phyloP scores from a whole-genome alignment of 1,140 invertebrate genomes.

The Temnothorax curvispinosus region DNA sequence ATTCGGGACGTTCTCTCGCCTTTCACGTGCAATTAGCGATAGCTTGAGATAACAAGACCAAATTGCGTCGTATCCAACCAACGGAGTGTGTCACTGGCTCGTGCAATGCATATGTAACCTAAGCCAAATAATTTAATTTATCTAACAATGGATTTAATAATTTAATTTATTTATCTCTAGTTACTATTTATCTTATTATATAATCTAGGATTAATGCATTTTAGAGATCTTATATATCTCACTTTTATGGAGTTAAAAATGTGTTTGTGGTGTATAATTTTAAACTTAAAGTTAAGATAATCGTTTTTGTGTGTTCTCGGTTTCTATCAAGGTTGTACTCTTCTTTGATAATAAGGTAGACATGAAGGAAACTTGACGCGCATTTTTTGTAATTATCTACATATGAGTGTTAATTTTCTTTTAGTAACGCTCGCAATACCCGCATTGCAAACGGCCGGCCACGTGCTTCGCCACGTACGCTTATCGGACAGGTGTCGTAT shows the following conservation, averaged over 20 bases:
- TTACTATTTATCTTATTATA: neutral
- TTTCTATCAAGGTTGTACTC: neutral
- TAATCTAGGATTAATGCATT: neutral
- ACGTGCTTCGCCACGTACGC: constrained; percentile 42
- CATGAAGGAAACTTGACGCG: neutral
- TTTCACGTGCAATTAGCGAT: constrained; percentile 1
- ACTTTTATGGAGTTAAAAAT: neutral
- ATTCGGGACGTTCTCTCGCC: neutral
- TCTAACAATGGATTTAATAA: neutral
- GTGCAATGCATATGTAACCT: neutral
- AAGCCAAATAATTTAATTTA: neutral
- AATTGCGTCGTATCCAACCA: neutral
- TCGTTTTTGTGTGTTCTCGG: neutral
- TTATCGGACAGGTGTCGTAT: constrained; percentile 68
- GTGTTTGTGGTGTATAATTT: neutral
- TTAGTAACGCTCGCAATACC: constrained; percentile 29
- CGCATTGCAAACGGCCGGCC: constrained; percentile 22
- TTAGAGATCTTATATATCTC: neutral
- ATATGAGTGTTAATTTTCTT: constrained; percentile 17
- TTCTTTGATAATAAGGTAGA: neutral
- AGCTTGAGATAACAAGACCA: neutral
- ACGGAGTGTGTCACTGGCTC: neutral
- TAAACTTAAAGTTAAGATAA: neutral
- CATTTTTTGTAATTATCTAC: neutral
- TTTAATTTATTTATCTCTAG: neutral